A percentile compares a stretch with the other conserved stretches of the same genome.
Evolutionary conservation across 2,113 vertebrate species (phyloP).

Genomic region (Sebastes schlegelii): DNA sequence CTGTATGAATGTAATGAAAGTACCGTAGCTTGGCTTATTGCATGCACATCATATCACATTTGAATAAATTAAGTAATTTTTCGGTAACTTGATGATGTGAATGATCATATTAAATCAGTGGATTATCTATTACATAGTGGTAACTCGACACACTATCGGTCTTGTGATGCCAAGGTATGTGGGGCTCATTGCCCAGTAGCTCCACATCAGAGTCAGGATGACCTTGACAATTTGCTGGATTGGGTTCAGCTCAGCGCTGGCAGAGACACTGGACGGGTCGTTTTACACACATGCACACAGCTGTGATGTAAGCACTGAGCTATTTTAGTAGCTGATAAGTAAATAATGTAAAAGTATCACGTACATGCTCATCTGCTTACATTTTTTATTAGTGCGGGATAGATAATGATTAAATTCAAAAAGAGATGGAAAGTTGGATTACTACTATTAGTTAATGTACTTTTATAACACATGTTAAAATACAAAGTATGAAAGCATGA

Average conservation of each 20-base stretch:
- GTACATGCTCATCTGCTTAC: conserved; percentile 19
- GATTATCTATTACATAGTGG: conserved; percentile 46
- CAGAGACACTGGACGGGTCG: conserved; percentile 23
- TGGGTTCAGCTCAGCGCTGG: conserved; percentile 36
- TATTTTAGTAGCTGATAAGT: conserved; percentile 57
- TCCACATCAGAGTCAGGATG: conserved; percentile 39
- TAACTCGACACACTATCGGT: conserved; percentile 14
- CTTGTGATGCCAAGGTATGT: conserved; percentile 26
- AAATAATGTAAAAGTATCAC: conserved; percentile 49
- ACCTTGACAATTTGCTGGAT: conserved; percentile 59
- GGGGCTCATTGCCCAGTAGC: conserved; percentile 9
- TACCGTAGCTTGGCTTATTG: not conserved
- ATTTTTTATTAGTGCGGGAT: conserved; percentile 44
- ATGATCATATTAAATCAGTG: conserved; percentile 33
- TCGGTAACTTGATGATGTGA: conserved; percentile 19
- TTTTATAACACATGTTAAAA: not conserved
- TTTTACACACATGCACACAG: conserved; percentile 49
- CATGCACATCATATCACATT: not conserved
- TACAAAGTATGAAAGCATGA: not conserved
- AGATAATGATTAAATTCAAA: not conserved
- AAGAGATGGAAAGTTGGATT: conserved; percentile 7
- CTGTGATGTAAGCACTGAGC: conserved; percentile 37
- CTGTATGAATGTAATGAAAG: not conserved
- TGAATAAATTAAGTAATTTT: not conserved
- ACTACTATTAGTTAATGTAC: not conserved